Evolutionary conservation across 1,140 invertebrate species (phyloP).

Genomic region (Rhopalosiphum maidis): DNA sequence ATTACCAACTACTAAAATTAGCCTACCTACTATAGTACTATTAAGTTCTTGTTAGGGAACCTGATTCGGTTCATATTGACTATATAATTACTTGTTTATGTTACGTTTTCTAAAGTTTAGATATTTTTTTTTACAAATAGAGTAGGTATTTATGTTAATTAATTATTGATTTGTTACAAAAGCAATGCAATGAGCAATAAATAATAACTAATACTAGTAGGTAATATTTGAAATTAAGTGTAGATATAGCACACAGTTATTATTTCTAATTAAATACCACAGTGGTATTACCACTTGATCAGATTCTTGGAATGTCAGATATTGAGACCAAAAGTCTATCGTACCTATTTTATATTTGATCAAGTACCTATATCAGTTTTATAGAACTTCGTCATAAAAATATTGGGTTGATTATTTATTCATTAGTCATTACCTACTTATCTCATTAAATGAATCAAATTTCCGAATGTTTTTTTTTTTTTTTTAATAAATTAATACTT

Average conservation of each 20-base stretch:
- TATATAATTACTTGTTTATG: not conserved
- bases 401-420: not conserved
- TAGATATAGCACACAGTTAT: not conserved
- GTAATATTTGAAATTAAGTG: not conserved
- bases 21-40: not conserved
- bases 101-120: not conserved
- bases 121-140: not conserved
- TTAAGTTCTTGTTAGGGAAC: not conserved
- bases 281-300: no score
- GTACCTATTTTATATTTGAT: not conserved
- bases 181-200: not conserved
- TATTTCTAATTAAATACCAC: not conserved
- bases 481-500: no score
- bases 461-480: not conserved
- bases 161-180: not conserved
- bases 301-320: not conserved
- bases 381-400: not conserved
- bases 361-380: not conserved
- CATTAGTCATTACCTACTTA: not conserved
- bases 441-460: no score
- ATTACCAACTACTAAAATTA: not conserved
- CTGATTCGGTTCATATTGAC: not conserved
- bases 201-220: no score
- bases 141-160: not conserved
- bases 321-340: not conserved